Evolutionary conservation across 1,140 invertebrate genomes (phyloP).

Genomic region (Musca vetustissima): DNA sequence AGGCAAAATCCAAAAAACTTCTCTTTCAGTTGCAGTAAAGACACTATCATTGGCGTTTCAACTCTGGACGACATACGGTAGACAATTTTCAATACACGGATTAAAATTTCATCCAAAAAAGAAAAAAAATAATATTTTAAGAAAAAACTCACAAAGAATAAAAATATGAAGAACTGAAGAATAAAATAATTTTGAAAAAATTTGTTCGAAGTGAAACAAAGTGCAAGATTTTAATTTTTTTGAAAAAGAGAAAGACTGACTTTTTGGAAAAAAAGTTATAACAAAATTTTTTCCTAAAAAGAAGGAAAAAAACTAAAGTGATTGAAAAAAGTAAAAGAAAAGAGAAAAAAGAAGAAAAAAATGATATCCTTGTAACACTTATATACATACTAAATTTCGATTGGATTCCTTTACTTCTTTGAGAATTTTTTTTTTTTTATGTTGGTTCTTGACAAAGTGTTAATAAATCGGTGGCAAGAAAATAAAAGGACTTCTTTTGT

Average conservation of each 20-base stretch:
- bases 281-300: too few relatives aligned
- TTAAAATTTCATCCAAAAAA: constrained; percentile 10
- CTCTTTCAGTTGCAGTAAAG: constrained; percentile 31
- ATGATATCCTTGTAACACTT: constrained; percentile 43
- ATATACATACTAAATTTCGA: constrained; percentile 46
- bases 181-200: too few relatives aligned
- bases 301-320: not conserved
- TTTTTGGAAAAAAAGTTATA: too few relatives aligned
- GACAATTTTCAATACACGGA: constrained; percentile 19
- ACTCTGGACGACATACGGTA: constrained; percentile 47
- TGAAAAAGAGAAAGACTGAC: too few relatives aligned
- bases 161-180: too few relatives aligned
- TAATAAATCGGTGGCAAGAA: not conserved
- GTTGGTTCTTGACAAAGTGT: not conserved
- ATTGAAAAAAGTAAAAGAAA: constrained; percentile 3
- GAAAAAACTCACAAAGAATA: not conserved
- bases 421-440: constrained; percentile 29
- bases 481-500: not conserved
- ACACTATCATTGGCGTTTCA: constrained; percentile 56
- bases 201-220: too few relatives aligned
- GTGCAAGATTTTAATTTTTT: too few relatives aligned
- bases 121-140: not conserved
- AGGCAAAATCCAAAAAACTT: constrained; percentile 4
- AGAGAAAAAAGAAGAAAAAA: not conserved
- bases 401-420: too few relatives aligned